Base-by-base conservation (phyloP, 2,113 vertebrate species). In the Pampusana beccarii region DNA sequence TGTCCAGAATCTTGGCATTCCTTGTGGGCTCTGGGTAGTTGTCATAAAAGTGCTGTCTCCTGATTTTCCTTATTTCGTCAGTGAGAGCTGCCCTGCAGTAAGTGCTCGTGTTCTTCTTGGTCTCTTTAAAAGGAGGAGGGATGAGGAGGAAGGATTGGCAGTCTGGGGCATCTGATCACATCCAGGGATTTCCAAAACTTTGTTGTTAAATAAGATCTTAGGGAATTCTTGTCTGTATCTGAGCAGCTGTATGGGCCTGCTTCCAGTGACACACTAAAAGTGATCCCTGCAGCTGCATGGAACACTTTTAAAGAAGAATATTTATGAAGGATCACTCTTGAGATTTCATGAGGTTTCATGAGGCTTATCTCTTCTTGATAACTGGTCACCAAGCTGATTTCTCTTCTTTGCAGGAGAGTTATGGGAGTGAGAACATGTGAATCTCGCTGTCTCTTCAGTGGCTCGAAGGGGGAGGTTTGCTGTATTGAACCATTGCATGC, bases 361-460 rank as follows among this genome's bases (percentile, higher is more conserved):
- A 65, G 34, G 28, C 60, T 78, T 19, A 28, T 78, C 18, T 85
- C 20, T 28, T n/a, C 36, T 34, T 26, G 15, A 13, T n/a, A 53
- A 18, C 17, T 64, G 36, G 19, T 58, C 10, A 28, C 62, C 38
- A 53, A 34, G n/a, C 44, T 81, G 42, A 18, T 42, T 36, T 78
- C 6, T 74, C 6, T 42, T 81, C 74, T 93, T 95, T 78, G 29
- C 94, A 99, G 99, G 98, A 98, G 99, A 94, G 99, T 99, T 72
- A 99, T 99, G 99, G 99, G 99, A 69, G 99, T 99, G 98, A 98
- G 99, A 66, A 99, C 99, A 0, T 99, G 99, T 57, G 99, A 99
- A 69, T 99, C 99, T 33, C 98, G 99, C 2, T 99, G 99, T 97
- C 98, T 99, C 61, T 99, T 99, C 97, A 99, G 99, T 66, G 99